These are phyloP conservation scores for Bothrops alternatus DNA, from an alignment of 2,797 vertebrate species.

Conservation along the genomic window DNA sequence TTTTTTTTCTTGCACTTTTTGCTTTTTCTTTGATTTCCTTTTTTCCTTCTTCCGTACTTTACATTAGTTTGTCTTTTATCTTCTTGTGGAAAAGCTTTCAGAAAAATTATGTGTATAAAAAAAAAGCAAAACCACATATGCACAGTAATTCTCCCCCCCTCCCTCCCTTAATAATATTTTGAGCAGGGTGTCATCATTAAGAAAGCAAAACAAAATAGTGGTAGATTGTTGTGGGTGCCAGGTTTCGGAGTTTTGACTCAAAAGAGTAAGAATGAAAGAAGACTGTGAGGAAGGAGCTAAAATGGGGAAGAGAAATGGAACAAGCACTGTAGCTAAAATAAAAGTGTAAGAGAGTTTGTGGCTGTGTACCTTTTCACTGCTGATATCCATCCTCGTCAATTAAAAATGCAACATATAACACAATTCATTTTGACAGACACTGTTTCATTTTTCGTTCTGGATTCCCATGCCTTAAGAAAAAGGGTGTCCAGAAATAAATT, in stretches of 20 bases:
- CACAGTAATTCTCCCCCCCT: neutral
- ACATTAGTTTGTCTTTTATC: neutral
- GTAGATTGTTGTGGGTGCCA: neutral
- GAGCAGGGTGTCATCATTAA: accelerated
- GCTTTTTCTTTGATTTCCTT: neutral
- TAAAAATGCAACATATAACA: slow-evolving; percentile 29
- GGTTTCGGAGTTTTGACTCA: neutral
- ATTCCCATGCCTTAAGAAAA: neutral
- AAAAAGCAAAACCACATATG: too few relatives aligned
- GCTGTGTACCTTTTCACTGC: slow-evolving; percentile 49
- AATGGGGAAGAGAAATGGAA: neutral
- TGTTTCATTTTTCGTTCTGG: neutral
- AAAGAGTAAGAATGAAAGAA: slow-evolving; percentile 1
- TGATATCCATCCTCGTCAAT: slow-evolving; percentile 32
- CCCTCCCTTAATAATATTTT: slow-evolving; percentile 3
- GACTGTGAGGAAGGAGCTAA: neutral
- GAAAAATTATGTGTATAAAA: neutral
- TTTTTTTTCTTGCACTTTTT: neutral
- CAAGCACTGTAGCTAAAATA: slow-evolving; percentile 1
- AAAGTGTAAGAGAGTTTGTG: slow-evolving; percentile 39
- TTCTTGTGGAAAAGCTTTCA: neutral
- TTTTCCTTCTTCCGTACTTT: neutral
- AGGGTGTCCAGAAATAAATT: neutral
- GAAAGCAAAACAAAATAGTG: neutral
- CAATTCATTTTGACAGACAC: slow-evolving; percentile 21